Evolutionary conservation across 2,113 vertebrate genomes (phyloP).

Genomic region (Carassius auratus): DNA sequence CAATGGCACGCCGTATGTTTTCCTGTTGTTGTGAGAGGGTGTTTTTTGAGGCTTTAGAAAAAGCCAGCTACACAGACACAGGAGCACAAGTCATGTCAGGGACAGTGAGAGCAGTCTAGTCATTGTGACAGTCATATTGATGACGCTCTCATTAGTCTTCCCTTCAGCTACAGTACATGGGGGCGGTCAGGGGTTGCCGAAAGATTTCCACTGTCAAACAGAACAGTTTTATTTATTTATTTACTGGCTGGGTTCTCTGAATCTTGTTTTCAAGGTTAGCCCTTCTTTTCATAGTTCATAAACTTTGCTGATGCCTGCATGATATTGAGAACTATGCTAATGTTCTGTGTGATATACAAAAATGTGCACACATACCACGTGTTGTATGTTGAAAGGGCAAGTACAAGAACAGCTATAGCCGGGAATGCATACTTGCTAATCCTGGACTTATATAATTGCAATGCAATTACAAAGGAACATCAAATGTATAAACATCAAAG

Average conservation of each 20-base stretch:
- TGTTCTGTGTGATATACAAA: neutral
- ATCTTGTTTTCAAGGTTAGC: conserved; percentile 31
- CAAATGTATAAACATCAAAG: conserved; percentile 1
- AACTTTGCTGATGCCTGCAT: conserved; percentile 9
- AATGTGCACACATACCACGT: neutral
- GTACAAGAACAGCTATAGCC: neutral
- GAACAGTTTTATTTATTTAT: conserved; percentile 21
- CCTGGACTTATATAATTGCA: neutral
- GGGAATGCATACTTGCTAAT: neutral
- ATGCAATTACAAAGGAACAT: neutral
- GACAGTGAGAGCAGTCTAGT: conserved; percentile 26
- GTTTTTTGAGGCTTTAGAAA: conserved; percentile 41
- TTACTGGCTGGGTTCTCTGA: conserved; percentile 9
- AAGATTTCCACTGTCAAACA: conserved; percentile 19
- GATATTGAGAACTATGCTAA: neutral
- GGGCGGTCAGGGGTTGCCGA: conserved; percentile 27
- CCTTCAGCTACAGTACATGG: conserved; percentile 26
- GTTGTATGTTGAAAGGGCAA: neutral
- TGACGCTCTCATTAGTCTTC: conserved; percentile 38
- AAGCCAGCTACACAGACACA: conserved; percentile 34
- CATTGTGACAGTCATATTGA: conserved; percentile 45
- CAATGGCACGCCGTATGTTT: conserved; percentile 23
- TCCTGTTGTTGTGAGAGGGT: conserved; percentile 36
- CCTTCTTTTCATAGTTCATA: conserved; percentile 4
- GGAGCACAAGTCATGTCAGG: conserved; percentile 34